Base-by-base conservation (phyloP, 2,888 invertebrate species). In the Ecliptopera silaceata region DNA sequence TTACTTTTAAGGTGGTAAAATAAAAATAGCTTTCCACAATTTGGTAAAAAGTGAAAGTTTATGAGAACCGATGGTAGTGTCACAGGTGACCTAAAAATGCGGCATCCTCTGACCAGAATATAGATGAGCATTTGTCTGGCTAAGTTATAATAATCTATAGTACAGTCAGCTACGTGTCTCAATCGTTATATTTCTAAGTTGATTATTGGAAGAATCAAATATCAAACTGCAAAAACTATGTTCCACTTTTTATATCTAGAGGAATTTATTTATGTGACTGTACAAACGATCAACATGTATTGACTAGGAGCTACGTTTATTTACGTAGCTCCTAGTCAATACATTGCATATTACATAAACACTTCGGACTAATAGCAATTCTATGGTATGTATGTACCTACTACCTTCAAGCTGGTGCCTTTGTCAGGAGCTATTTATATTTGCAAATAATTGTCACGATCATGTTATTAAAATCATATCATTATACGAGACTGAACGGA, bases 1-100 rank as follows among this genome's bases (percentile, higher is more conserved):
- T n/a, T n/a, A n/a, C n/a, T n/a, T n/a, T n/a, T n/a, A n/a, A n/a
- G n/a, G n/a, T n/a, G n/a, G n/a, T n/a, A n/a, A n/a, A n/a, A n/a
- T n/a, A n/a, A n/a, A n/a, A n/a, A 4, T 8, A n/a, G 11, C 17
- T 13, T 8, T 22, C n/a, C 13, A 11, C 10, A 12, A 0, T 10
- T 32, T 11, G 11, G 13, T 17, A 26, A 52, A 57, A 65, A 66
- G 64, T 60, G 66, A 66, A 66, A 65, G 66, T 36, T 56, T 56
- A 58, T 47, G 59, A 61, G 65, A 63, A 63, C 55, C 44, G 4
- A 49, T 62, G 17, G 63, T 67, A 66, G 48, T 26, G 38, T 41
- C 56, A 52, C 57, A 63, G 63, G 64, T 67, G 64, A 68, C 65
- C 65, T 55, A 61, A 66, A 56, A 65, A 67, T 60, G 62, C 52